Evolutionary conservation across 2,797 vertebrate genomes (phyloP).

Genomic region (Helarctos malayanus): DNA sequence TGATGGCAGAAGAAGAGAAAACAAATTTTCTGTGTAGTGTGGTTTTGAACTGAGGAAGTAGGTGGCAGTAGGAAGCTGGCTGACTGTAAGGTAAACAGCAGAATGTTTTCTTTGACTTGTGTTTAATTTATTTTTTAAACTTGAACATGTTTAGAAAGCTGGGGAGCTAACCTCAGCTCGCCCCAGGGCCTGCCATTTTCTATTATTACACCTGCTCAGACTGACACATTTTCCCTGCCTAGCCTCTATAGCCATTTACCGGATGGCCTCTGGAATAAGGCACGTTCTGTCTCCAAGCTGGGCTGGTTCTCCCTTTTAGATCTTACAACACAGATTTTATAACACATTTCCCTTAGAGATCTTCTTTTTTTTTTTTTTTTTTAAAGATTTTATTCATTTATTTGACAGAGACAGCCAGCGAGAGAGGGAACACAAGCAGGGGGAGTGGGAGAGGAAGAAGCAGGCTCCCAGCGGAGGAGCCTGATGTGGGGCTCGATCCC

Average conservation of each 20-base stretch:
- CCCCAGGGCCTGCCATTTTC: not conserved
- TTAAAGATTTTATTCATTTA: too few species aligned
- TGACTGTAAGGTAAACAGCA: not conserved
- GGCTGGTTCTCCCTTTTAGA: not conserved
- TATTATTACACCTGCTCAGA: not conserved
- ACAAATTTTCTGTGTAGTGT: not conserved
- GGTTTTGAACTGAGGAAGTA: not conserved
- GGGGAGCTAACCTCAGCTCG: not conserved
- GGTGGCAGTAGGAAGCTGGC: not conserved
- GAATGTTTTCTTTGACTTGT: not conserved
- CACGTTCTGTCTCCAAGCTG: not conserved
- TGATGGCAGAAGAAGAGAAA: not conserved
- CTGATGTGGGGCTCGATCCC: too few species aligned
- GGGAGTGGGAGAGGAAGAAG: too few species aligned
- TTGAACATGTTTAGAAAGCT: not conserved
- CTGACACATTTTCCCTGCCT: not conserved
- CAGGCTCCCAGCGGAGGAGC: too few species aligned
- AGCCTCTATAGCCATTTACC: not conserved
- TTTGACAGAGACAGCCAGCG: too few species aligned
- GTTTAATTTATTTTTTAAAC: constrained; percentile 44
- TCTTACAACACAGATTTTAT: not conserved
- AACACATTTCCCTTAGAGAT: not conserved
- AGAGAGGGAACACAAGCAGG: too few species aligned
- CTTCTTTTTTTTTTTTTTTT: too few species aligned
- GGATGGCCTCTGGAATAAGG: not conserved